phyloP scores from a whole-genome alignment of 2,888 invertebrate genomes.

The Phortica okadai region DNA sequence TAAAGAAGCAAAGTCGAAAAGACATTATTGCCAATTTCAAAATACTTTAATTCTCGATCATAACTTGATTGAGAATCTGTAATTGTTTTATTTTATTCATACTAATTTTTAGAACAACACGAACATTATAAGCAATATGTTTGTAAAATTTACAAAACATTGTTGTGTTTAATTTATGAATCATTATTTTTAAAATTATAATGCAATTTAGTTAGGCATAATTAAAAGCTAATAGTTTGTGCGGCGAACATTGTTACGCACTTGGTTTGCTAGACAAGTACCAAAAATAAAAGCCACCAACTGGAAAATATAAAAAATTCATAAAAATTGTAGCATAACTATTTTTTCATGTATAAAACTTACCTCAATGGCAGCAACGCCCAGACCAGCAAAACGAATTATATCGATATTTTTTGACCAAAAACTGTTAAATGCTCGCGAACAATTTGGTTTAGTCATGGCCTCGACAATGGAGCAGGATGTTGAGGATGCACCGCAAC shows the following conservation, averaged over 20 bases:
- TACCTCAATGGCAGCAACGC: conserved; percentile 84
- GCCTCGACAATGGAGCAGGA: conserved; percentile 56
- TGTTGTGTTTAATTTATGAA: too few species aligned
- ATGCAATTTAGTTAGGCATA: not conserved
- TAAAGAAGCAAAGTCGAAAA: too few species aligned
- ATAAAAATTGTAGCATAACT: not conserved
- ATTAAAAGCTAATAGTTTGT: conserved; percentile 78
- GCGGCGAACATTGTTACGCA: conserved; percentile 87
- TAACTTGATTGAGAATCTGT: too few species aligned
- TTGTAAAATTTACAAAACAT: too few species aligned
- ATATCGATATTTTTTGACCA: conserved; percentile 73
- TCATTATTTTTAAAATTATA: not conserved
- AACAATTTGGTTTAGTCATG: conserved; percentile 61
- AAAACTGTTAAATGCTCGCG: conserved; percentile 73
- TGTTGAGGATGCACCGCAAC: conserved; percentile 66
- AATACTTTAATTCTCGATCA: too few species aligned
- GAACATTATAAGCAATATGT: too few species aligned
- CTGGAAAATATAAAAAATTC: conserved; percentile 1
- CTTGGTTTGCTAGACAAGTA: conserved; percentile 90
- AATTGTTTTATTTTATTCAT: too few species aligned
- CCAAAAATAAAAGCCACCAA: conserved; percentile 88
- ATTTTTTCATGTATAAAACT: too few species aligned
- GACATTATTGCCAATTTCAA: too few species aligned
- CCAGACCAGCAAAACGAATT: conserved; percentile 83
- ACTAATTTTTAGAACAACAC: too few species aligned